Conservation (phyloP, 2,888 invertebrate species). For the Aricia artaxerxes region DNA sequence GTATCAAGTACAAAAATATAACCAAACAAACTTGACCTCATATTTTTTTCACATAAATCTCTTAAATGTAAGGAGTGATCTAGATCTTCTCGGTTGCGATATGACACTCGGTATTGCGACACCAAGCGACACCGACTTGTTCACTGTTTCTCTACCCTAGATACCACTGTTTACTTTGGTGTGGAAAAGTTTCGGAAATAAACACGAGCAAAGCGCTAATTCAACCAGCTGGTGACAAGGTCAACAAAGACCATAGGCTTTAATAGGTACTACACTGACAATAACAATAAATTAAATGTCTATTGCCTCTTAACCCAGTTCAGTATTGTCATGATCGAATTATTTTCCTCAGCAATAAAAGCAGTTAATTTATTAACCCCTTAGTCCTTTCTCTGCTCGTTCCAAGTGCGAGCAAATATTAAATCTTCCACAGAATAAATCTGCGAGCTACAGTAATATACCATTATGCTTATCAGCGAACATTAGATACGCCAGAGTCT, state of each 20-base stretch:
- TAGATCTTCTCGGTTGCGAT: slow-evolving; percentile 3
- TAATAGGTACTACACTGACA: neutral
- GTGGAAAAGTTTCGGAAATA: neutral
- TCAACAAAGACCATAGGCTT: neutral
- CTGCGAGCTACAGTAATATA: slow-evolving; percentile 24
- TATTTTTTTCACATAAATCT: slow-evolving; percentile 3
- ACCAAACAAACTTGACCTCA: neutral
- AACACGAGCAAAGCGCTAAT: neutral
- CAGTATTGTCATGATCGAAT: neutral
- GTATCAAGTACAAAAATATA: neutral
- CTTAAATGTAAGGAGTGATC: neutral
- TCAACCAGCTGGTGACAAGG: neutral
- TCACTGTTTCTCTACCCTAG: neutral
- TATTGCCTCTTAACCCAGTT: neutral
- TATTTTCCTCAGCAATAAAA: neutral
- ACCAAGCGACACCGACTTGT: neutral
- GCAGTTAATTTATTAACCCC: neutral
- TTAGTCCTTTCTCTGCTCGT: neutral
- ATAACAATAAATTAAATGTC: neutral
- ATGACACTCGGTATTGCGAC: neutral
- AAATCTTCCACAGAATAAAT: slow-evolving; percentile 19
- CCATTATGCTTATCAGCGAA: slow-evolving; percentile 29
- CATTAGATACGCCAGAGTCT: slow-evolving; percentile 34
- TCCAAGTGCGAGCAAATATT: neutral
- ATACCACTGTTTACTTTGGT: neutral